Conservation (phyloP, 1,140 invertebrate species). For the Listronotus oregonensis region DNA sequence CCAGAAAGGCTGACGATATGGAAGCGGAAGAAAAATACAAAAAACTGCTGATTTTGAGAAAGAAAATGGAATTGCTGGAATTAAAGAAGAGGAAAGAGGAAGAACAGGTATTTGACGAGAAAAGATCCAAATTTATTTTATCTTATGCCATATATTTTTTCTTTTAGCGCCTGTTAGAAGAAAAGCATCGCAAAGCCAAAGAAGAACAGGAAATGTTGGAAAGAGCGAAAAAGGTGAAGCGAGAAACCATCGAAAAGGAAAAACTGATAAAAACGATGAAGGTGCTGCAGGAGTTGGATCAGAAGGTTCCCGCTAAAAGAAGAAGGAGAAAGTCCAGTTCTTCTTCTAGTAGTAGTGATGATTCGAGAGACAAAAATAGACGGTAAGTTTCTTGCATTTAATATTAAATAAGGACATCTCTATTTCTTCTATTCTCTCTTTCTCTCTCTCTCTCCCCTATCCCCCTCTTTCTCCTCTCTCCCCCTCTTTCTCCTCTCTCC, state of each 20-base stretch:
- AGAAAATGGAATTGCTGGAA: conserved; percentile 61
- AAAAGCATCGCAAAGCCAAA: conserved; percentile 56
- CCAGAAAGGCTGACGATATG: conserved; percentile 46
- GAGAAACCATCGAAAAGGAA: conserved; percentile 54
- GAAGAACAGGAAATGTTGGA: conserved; percentile 59
- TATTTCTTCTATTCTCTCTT: no score
- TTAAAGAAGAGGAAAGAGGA: conserved; percentile 53
- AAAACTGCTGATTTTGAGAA: conserved; percentile 58
- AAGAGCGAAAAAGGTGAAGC: conserved; percentile 56
- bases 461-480: no score
- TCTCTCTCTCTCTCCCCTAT: no score
- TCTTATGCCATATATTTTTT: background rate
- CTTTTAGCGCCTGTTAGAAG: conserved; percentile 55
- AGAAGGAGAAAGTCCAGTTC: conserved; percentile 26
- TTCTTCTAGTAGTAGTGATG: conserved; percentile 22
- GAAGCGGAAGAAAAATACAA: conserved; percentile 58
- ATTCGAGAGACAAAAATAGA: conserved; percentile 15
- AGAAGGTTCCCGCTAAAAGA: conserved; percentile 39
- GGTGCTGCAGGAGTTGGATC: conserved; percentile 52
- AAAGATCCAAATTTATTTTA: background rate
- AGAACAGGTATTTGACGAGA: conserved; percentile 43
- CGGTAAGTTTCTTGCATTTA: conserved; percentile 23
- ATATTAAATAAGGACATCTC: no score
- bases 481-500: no score
- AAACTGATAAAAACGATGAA: conserved; percentile 53